Percentiles rank a stretch among this genome's conserved stretches.
These are phyloP conservation scores for Gibbula magus DNA, from an alignment of 2,888 invertebrate genomes.

Conservation along the genomic window DNA sequence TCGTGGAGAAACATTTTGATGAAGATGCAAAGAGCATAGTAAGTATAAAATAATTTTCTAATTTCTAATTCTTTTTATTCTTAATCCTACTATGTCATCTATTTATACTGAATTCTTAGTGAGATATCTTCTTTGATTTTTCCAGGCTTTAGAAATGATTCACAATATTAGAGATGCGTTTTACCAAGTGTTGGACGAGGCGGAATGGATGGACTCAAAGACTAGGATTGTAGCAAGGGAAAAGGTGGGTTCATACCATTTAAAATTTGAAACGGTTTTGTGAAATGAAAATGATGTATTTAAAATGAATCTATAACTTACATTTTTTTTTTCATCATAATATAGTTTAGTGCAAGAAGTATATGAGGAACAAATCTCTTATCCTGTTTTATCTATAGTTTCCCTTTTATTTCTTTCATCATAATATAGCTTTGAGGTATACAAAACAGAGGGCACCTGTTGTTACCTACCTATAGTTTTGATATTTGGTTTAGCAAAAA, in stretches of 20 bases:
- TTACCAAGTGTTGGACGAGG: conserved; percentile 57
- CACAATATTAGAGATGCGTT: conserved; percentile 60
- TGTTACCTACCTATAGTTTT: no score
- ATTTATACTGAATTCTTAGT: neutral
- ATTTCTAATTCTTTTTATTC: neutral
- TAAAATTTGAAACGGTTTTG: no score
- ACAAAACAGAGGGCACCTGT: no score
- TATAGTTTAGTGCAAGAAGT: no score
- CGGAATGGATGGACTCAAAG: conserved; percentile 64
- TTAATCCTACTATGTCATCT: neutral
- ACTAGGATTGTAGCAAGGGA: conserved; percentile 60
- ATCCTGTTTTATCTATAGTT: no score
- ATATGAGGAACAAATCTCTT: no score
- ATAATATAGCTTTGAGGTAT: no score
- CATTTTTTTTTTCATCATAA: no score
- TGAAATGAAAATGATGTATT: no score
- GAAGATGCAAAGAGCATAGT: conserved; percentile 88
- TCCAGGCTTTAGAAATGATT: conserved; percentile 61
- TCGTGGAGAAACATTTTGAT: conserved; percentile 91
- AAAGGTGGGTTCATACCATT: conserved; percentile 49
- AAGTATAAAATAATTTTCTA: conserved; percentile 49
- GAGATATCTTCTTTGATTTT: neutral
- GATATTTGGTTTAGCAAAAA: no score
- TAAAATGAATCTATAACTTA: no score
- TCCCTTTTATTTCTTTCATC: no score